Evolutionary conservation across 2,797 vertebrate genomes (phyloP).

Genomic region (Columba guinea): DNA sequence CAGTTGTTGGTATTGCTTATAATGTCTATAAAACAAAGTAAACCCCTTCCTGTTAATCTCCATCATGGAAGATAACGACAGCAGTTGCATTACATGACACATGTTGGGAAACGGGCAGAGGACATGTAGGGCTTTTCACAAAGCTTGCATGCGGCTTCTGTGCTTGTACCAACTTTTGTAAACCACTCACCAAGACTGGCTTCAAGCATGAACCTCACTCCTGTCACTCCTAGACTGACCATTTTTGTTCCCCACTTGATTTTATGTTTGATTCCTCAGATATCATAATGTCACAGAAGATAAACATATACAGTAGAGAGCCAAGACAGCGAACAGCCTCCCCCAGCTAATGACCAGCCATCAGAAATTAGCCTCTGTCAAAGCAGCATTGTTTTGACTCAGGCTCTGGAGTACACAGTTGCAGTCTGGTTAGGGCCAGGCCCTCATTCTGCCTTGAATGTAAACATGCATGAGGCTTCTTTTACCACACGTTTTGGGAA

Average conservation of each 20-base stretch:
- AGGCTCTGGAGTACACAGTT: not conserved
- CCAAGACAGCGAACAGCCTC: not conserved
- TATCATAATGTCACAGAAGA: not conserved
- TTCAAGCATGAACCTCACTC: not conserved
- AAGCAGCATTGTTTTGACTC: conserved; percentile 15
- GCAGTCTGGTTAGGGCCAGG: not conserved
- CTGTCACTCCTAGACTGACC: not conserved
- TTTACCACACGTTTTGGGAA: conserved; percentile 45
- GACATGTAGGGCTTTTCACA: not conserved
- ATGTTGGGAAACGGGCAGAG: not conserved
- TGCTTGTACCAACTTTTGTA: not conserved
- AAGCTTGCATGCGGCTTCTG: not conserved
- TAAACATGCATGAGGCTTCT: conserved; percentile 34
- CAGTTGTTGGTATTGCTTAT: not conserved
- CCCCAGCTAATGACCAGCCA: not conserved
- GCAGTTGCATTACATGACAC: not conserved
- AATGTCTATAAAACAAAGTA: not conserved
- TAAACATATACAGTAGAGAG: not conserved
- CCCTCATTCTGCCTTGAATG: not conserved
- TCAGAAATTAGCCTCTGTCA: not conserved
- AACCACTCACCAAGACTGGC: not conserved
- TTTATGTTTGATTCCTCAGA: not conserved
- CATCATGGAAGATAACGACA: not conserved
- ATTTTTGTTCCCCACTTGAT: not conserved
- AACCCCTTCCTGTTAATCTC: not conserved